phyloP scores from a whole-genome alignment of 1,140 invertebrate species.

The Frieseomelitta varia region DNA sequence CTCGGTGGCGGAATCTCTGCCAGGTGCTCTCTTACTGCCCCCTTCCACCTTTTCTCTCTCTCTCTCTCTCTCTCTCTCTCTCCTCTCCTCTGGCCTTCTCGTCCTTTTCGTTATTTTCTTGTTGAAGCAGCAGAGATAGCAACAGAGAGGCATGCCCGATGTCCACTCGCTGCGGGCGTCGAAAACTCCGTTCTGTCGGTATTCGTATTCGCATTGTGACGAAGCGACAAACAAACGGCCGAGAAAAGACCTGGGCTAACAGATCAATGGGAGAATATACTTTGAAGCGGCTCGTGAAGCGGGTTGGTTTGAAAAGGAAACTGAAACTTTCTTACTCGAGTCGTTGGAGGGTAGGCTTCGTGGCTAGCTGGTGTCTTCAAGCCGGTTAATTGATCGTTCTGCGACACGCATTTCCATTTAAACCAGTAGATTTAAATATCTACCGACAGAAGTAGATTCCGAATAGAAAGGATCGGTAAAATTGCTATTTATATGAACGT shows the following conservation, averaged over 20 bases:
- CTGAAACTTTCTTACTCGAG: not conserved
- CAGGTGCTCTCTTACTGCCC: constrained; percentile 63
- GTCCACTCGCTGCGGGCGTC: constrained; percentile 52
- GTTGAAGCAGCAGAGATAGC: not conserved
- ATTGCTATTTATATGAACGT: not conserved
- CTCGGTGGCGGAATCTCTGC: constrained; percentile 63
- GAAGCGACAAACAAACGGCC: constrained; percentile 65
- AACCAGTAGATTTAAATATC: not conserved
- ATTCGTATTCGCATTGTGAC: constrained; percentile 59
- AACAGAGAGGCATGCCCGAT: not conserved
- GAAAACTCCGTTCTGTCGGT: constrained; percentile 35
- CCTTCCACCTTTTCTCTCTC: not conserved
- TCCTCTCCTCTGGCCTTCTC: not conserved
- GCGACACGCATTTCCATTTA: too few relatives aligned
- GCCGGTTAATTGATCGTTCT: constrained; percentile 34
- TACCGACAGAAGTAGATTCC: not conserved
- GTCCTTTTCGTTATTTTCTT: not conserved
- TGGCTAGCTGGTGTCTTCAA: not conserved
- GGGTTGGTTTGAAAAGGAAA: constrained; percentile 12
- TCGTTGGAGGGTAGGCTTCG: not conserved
- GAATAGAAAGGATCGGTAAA: not conserved
- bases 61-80: not conserved
- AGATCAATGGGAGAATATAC: constrained; percentile 40
- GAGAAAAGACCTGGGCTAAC: constrained; percentile 54
- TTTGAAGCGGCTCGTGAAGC: not conserved